These are phyloP conservation scores for Dipodomys ordii DNA, from an alignment of 2,113 vertebrate species.

Conservation along the genomic window DNA sequence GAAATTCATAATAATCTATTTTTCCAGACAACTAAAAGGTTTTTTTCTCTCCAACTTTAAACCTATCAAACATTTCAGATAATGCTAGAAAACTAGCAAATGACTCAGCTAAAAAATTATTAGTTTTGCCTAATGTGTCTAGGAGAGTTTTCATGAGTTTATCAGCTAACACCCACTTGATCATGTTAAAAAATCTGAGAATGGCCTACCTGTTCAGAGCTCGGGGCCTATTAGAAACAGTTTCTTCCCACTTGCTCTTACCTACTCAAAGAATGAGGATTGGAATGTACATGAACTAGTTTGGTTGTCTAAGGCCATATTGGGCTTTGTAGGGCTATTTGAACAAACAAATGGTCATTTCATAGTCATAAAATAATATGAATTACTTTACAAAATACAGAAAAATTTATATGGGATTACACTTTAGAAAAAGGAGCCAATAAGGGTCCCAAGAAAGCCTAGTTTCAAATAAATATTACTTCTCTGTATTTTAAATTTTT, in stretches of 20 bases:
- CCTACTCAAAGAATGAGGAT: neutral
- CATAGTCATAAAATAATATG: neutral
- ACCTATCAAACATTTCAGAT: conserved; percentile 20
- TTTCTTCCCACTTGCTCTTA: neutral
- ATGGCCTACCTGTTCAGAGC: neutral
- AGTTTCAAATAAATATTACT: neutral
- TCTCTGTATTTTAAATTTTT: neutral
- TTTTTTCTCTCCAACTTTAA: conserved; percentile 36
- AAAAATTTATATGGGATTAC: neutral
- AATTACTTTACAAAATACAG: conserved; percentile 1
- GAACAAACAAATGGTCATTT: neutral
- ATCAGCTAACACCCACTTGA: too few species aligned
- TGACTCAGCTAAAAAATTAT: neutral
- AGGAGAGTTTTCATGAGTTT: too few species aligned
- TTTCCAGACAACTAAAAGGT: conserved; percentile 26
- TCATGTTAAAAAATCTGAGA: too few species aligned
- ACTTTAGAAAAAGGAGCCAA: neutral
- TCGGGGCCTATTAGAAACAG: neutral
- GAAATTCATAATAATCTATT: neutral
- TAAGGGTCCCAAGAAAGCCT: neutral
- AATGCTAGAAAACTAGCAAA: neutral
- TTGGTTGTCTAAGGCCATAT: neutral
- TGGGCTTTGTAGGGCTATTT: neutral
- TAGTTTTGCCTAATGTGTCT: neutral
- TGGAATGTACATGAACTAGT: neutral